Evolutionary conservation across 2,113 vertebrate genomes (phyloP).

Genomic region (Bungarus multicinctus): DNA sequence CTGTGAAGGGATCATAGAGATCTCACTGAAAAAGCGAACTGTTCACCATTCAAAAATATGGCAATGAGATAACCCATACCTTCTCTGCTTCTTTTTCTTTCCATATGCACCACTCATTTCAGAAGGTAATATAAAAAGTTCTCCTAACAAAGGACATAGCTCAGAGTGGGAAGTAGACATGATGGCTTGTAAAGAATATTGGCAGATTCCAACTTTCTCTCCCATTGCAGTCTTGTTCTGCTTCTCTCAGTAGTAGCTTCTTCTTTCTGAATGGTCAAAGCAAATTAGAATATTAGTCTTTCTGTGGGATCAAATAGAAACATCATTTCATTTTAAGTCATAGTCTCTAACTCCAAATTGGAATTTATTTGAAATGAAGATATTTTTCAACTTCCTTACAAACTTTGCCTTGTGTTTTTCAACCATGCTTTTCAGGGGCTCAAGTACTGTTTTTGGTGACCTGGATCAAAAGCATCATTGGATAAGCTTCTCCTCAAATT

Average conservation of each 20-base stretch:
- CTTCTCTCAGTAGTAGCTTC: neutral
- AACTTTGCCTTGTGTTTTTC: neutral
- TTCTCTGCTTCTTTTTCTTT: neutral
- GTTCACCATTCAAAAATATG: neutral
- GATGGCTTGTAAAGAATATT: neutral
- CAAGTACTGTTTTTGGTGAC: neutral
- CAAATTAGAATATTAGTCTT: neutral
- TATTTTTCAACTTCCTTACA: neutral
- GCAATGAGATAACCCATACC: neutral
- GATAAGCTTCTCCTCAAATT: neutral
- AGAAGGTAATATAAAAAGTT: neutral
- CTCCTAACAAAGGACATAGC: neutral
- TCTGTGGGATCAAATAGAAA: neutral
- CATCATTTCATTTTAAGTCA: neutral
- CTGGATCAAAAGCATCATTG: neutral
- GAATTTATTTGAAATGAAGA: neutral
- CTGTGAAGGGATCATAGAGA: neutral
- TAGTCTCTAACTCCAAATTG: neutral
- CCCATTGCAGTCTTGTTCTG: neutral
- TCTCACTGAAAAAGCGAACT: neutral
- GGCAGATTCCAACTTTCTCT: neutral
- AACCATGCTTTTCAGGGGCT: neutral
- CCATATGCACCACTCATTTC: neutral
- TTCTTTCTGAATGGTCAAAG: neutral
- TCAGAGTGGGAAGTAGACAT: neutral